Evolutionary conservation across 2,888 invertebrate genomes (phyloP).

Genomic region (Merodon equestris): DNA sequence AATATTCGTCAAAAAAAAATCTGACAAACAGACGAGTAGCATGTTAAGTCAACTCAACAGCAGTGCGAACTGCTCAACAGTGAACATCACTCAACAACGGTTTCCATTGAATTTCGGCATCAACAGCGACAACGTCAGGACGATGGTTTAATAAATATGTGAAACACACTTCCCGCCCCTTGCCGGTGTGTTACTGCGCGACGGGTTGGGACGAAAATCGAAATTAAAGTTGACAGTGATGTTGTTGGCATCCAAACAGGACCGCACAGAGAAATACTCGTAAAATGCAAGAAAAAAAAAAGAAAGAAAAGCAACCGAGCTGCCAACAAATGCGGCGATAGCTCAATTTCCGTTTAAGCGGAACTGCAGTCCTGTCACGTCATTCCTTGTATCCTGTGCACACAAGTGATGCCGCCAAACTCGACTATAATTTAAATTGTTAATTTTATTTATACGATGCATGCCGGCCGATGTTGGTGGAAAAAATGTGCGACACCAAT

Average conservation of each 20-base stretch:
- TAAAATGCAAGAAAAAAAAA: too few relatives aligned
- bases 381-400: conserved; percentile 55
- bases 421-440: conserved; percentile 62
- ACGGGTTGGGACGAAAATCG: background rate
- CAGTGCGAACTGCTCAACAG: conserved; percentile 8
- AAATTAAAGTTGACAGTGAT: conserved; percentile 34
- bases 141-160: conserved; percentile 21
- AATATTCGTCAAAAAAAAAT: conserved; percentile 23
- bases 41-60: conserved; percentile 15
- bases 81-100: conserved; percentile 19
- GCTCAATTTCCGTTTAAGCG: conserved; percentile 63
- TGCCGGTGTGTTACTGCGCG: background rate
- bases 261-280: too few relatives aligned
- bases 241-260: conserved; percentile 19
- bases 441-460: conserved; percentile 61
- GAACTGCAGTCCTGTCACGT: conserved; percentile 53
- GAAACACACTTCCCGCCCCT: background rate
- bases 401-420: conserved; percentile 52
- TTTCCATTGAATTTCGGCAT: conserved; percentile 55
- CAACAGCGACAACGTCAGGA: conserved; percentile 25
- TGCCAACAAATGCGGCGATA: conserved; percentile 61
- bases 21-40: conserved; percentile 28
- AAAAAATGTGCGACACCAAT: conserved; percentile 7
- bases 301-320: too few relatives aligned
- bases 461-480: background rate